phyloP scores from a whole-genome alignment of 2,797 vertebrate species.

The Semotilus atromaculatus region DNA sequence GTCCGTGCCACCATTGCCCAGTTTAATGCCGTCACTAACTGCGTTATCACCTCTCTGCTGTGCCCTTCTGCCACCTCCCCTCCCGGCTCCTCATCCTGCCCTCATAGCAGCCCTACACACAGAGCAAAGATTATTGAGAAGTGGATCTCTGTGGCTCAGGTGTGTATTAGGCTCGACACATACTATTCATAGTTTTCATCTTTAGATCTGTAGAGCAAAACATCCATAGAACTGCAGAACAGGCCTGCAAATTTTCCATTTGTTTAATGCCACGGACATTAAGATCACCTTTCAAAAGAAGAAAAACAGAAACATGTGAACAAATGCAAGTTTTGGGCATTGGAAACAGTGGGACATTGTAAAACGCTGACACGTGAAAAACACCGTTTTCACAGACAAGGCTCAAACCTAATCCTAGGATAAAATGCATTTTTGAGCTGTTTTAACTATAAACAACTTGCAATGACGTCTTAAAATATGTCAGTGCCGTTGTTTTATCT shows the following conservation, averaged over 20 bases:
- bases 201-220: not conserved
- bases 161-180: constrained; percentile 51
- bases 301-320: not conserved
- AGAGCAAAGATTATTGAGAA: constrained; percentile 83
- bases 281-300: not conserved
- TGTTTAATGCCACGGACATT: not conserved
- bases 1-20: constrained; percentile 90
- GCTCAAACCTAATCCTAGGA: no score
- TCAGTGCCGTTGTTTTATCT: no score
- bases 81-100: constrained; percentile 61
- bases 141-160: constrained; percentile 89
- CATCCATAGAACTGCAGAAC: not conserved
- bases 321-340: not conserved
- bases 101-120: constrained; percentile 66
- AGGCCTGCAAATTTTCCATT: not conserved
- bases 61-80: constrained; percentile 61
- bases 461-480: no score
- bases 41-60: constrained; percentile 87
- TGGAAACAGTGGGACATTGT: not conserved
- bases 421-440: no score
- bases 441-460: no score
- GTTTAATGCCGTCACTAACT: constrained; percentile 87
- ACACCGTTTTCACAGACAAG: no score
- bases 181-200: not conserved
- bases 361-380: not conserved